Percentiles rank a stretch among this genome's conserved stretches.
Conservation (phyloP, 2,797 vertebrate species). For the Malurus leucopterus region DNA sequence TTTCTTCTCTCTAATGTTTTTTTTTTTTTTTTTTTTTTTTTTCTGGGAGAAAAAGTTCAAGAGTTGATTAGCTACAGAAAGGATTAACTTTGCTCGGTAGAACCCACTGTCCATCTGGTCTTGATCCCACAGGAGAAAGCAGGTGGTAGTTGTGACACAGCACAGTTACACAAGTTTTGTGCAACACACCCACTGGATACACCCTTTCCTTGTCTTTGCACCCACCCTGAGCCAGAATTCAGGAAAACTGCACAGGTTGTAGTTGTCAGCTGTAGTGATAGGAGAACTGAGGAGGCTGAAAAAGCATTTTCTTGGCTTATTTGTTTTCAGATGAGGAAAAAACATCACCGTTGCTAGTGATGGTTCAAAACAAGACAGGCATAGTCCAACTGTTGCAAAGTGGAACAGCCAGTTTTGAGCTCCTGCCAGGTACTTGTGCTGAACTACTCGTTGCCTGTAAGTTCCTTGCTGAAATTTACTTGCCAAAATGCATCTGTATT, state of each 20-base stretch:
- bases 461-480: not conserved
- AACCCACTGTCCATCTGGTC: slow-evolving; percentile 5
- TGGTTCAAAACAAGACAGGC: not conserved
- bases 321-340: not conserved
- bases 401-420: not conserved
- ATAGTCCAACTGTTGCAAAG: not conserved
- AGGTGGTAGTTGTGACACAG: not conserved
- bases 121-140: slow-evolving; percentile 16
- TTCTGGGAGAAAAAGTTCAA: not conserved
- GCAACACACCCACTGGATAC: not conserved
- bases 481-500: not conserved
- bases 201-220: not conserved
- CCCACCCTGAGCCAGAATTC: not conserved
- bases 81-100: not conserved
- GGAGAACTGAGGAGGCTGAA: not conserved
- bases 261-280: not conserved
- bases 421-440: not conserved
- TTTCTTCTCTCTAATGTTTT: not conserved
- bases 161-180: not conserved
- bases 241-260: not conserved
- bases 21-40: not conserved
- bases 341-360: not conserved
- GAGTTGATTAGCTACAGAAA: not conserved
- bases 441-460: not conserved
- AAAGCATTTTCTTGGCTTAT: not conserved